A percentile compares a stretch with the other conserved stretches of the same genome.
Conservation (phyloP, 2,113 vertebrate species). For the Cynopterus brachyotis region DNA sequence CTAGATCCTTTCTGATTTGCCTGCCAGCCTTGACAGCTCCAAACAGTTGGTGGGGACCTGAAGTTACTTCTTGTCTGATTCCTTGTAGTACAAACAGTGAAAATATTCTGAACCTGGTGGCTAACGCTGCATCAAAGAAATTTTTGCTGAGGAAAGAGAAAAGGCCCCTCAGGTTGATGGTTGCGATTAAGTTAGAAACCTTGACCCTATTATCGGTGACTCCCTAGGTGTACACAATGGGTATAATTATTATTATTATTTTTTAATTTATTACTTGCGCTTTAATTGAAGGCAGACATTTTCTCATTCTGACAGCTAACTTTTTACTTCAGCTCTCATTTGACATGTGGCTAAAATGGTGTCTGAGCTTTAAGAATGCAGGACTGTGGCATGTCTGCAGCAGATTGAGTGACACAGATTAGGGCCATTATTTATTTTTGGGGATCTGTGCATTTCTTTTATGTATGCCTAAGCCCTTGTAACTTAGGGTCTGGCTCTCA, state of each 20-base stretch:
- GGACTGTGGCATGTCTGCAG: neutral
- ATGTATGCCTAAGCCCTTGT: neutral
- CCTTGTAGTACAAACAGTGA: neutral
- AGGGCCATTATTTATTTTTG: neutral
- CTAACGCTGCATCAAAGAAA: neutral
- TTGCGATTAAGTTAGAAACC: neutral
- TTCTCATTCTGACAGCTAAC: neutral
- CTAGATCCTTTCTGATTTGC: slow-evolving; percentile 42
- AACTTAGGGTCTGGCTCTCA: neutral
- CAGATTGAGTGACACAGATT: neutral
- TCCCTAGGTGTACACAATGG: neutral
- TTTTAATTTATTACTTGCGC: neutral
- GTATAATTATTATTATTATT: neutral
- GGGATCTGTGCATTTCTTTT: neutral
- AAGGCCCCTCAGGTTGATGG: neutral
- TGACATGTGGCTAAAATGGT: neutral
- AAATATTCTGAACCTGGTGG: neutral
- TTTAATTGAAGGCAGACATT: slow-evolving; percentile 26
- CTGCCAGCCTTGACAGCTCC: slow-evolving; percentile 46
- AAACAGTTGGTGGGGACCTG: slow-evolving; percentile 4
- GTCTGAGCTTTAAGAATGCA: neutral
- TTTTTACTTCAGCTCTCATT: neutral
- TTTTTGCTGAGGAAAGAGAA: slow-evolving; percentile 4
- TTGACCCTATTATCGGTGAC: neutral
- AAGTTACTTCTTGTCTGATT: slow-evolving; percentile 7